A percentile compares a stretch with the other conserved stretches of the same genome.
phyloP scores from a whole-genome alignment of 2,888 invertebrate genomes.

The Biston betularia region DNA sequence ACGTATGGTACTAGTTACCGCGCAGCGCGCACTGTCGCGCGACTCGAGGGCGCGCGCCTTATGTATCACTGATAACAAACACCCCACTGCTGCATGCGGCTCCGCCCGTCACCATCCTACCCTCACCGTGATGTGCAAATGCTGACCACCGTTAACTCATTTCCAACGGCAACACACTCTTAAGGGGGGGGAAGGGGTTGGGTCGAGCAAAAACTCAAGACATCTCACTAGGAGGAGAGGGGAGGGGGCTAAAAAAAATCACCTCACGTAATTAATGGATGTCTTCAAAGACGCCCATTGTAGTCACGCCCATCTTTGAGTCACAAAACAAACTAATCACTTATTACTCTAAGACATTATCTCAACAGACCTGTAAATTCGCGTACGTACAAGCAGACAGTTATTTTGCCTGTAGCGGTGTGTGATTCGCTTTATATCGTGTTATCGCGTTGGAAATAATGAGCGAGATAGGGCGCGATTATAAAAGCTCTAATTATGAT shows the following conservation, averaged over 20 bases:
- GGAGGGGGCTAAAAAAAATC: too few relatives aligned
- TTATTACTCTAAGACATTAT: too few relatives aligned
- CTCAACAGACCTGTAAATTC: neutral
- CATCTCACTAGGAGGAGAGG: too few relatives aligned
- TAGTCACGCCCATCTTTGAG: too few relatives aligned
- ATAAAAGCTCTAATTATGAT: slow-evolving; percentile 23
- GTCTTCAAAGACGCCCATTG: too few relatives aligned
- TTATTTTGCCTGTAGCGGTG: neutral
- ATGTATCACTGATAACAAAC: slow-evolving; percentile 2
- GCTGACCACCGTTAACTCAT: too few relatives aligned
- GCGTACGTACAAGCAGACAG: neutral
- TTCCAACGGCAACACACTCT: too few relatives aligned
- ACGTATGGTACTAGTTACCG: neutral
- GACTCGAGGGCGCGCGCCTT: neutral
- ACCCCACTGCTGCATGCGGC: neutral
- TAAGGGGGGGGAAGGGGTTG: too few relatives aligned
- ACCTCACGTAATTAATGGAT: too few relatives aligned
- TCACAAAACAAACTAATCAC: too few relatives aligned
- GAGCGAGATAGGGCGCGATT: slow-evolving; percentile 21
- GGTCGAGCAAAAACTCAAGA: too few relatives aligned
- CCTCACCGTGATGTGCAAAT: too few relatives aligned
- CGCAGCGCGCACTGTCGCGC: neutral
- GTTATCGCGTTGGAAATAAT: slow-evolving; percentile 25
- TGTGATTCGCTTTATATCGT: neutral
- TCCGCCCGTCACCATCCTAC: neutral